Conservation (phyloP, 2,797 vertebrate species). For the Cyclopterus lumpus region DNA sequence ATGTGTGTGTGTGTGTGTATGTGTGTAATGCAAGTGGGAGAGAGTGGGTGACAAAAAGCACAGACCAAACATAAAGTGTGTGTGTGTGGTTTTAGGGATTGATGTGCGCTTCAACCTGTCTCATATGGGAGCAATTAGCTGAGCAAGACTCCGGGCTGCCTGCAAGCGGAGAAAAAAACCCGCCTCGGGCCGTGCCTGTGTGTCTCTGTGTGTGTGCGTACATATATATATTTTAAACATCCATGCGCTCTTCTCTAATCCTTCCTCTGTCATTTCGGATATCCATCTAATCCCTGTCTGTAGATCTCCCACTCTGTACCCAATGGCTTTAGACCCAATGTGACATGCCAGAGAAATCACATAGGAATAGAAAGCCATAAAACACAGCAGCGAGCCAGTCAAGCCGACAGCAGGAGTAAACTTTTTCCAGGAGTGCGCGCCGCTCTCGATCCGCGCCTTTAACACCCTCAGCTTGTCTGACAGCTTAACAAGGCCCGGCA, state of each 20-base stretch:
- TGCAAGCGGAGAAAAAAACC: conserved; percentile 66
- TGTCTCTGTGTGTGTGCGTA: not conserved
- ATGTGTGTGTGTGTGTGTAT: conserved; percentile 43
- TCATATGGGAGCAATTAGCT: conserved; percentile 78
- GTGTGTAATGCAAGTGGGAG: conserved; percentile 41
- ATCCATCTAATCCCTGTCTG: conserved; percentile 63
- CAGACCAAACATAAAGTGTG: conserved; percentile 51
- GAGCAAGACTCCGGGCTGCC: conserved; percentile 68
- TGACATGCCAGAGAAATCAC: conserved; percentile 97
- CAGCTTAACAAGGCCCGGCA: conserved; percentile 76
- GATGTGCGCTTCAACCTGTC: conserved; percentile 55
- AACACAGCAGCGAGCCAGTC: conserved; percentile 89
- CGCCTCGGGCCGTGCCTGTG: conserved; percentile 60
- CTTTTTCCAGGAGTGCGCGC: conserved; percentile 43
- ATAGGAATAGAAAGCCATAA: conserved; percentile 99
- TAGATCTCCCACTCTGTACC: conserved; percentile 92
- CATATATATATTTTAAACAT: not conserved
- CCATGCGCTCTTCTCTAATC: conserved; percentile 41
- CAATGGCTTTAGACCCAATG: conserved; percentile 99
- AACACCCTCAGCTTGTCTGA: conserved; percentile 74
- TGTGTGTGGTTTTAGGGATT: conserved; percentile 51
- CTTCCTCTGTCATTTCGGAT: conserved; percentile 38
- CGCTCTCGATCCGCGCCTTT: conserved; percentile 55
- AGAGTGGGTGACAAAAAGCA: conserved; percentile 62
- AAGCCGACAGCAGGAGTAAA: conserved; percentile 43